Evolutionary conservation across 2,797 vertebrate genomes (phyloP), one percentile per base, ranked within the genome.

Genomic region (Cygnus olor): DNA sequence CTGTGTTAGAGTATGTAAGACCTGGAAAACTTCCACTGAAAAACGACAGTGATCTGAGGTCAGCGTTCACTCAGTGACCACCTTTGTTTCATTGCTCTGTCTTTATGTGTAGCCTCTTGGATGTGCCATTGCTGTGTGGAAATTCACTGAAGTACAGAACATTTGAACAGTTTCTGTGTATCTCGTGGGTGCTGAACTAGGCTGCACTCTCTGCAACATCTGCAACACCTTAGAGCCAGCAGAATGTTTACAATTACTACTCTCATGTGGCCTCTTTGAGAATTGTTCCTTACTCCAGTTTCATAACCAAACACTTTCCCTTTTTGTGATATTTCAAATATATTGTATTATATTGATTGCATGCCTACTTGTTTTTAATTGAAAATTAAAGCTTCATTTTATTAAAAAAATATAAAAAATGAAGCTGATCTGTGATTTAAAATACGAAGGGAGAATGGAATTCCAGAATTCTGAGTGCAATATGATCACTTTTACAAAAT

Each of bases 371-470:
- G 79, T 83, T 95, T 97, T 91, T 49, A 86, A 47, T 60, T 94
- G 89, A 96, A 92, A 92, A 94, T 91, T 91, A 93, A 96, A 94
- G 72, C 47, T 95, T 80, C 70, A 42, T 88, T 96, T 95, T 88
- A 47, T 34, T 40, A 22, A 71, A 71, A 18, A 40, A 22, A n/a
- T 6, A 47, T 60, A 72, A 92, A 93, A 92, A 93, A 78, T 71
- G 73, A 94, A 96, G 80, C 80, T 91, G 85, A 94, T 89, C 58
- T 66, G 77, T 90, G 73, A 90, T 94, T 94, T 89, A 51, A 89
- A 88, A 78, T 72, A 45, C 87, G 32, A 87, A 64, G 20, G 69
- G 54, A 85, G 30, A 69, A 60, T 25, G 14, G 58, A 94, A 79
- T 91, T 70, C 63, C n/a, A 73, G 85, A 80, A 63, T 86, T 92